Evolutionary conservation across 1,140 invertebrate genomes (phyloP).

Genomic region (Ectropis grisescens): DNA sequence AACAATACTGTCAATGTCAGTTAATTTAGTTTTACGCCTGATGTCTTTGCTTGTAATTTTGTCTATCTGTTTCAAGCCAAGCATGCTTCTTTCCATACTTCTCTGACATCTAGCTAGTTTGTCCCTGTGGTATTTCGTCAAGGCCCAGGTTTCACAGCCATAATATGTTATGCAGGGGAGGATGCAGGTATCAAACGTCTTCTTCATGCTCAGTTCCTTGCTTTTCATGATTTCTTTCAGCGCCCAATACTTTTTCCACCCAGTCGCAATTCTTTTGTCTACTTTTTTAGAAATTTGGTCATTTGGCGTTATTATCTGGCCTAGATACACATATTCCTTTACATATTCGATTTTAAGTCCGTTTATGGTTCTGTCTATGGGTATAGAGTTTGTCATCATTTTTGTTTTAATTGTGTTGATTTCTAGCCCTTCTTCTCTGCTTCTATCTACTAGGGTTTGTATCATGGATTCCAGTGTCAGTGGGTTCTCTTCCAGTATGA

Average conservation of each 20-base stretch:
- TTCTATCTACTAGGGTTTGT: conserved; percentile 5
- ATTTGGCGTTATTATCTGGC: conserved; percentile 10
- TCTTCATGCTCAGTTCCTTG: conserved; percentile 7
- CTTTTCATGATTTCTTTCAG: conserved; percentile 10
- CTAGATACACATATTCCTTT: conserved; percentile 14
- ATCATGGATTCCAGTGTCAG: conserved; percentile 8
- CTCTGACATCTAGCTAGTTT: background rate
- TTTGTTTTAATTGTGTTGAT: conserved; percentile 16
- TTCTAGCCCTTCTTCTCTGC: conserved; percentile 8
- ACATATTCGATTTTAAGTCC: conserved; percentile 14
- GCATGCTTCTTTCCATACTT: background rate
- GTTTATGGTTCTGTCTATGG: conserved; percentile 7
- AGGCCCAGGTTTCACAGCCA: background rate
- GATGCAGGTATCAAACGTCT: conserved; percentile 7
- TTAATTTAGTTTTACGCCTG: no score
- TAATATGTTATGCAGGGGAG: conserved; percentile 1
- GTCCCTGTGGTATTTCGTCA: no score
- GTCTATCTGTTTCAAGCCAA: background rate
- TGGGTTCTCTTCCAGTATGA: conserved; percentile 13
- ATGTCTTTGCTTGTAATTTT: no score
- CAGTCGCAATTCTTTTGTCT: conserved; percentile 5
- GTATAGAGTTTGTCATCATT: conserved; percentile 16
- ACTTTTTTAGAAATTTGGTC: conserved; percentile 10
- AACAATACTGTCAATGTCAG: no score
- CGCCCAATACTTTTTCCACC: conserved; percentile 7